Evolutionary conservation across 2,113 vertebrate species (phyloP), one percentile per base, ranked within the genome.

Genomic region (Neoarius graeffei): DNA sequence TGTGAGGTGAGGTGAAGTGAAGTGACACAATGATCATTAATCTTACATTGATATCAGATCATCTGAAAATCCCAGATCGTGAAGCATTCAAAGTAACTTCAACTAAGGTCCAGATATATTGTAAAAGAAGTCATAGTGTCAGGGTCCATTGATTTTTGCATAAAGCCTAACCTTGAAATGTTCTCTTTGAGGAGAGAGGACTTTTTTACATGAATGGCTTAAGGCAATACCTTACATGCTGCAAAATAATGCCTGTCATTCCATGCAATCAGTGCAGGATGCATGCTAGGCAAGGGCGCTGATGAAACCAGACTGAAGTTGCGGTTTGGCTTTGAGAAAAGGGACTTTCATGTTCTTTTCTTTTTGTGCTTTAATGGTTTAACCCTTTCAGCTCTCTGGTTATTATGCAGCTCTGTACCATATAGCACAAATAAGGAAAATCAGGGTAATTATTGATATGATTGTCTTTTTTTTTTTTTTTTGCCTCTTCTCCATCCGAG

Each of bases 121-220:
- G 83, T 86, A 83, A 88, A 86, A 91, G 79, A 84, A 69, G 30
- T 86, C 73, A 25, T 64, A 81, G 62, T 84, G 81, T 86, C 60
- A 83, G 52, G 82, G 81, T 66, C 64, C 77, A 48, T 88, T 54
- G 90, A 69, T 82, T 86, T 73, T 23, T 56, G 84, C 76, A 73
- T 85, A 88, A 91, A 69, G 83, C 64, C n/a, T 76, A 67, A 91
- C 86, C 69, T 87, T 91, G 76, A 80, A 17, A 54, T 89, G 85
- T 74, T 90, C 84, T 25, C 9, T 52, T 48, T 83, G 35, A 88
- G 84, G 14, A 62, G 35, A 86, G 57, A 59, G 62, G 57, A 27
- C 62, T 27, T 71, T 86, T 90, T 82, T 57, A 66, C 7, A 50
- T 89, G 87, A 83, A 62, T 79, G 83, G 81, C 56, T 89, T 56